Percentiles rank a stretch among this genome's conserved stretches.
These are phyloP conservation scores for Zygothrica quintamaculata DNA, from an alignment of 2,888 invertebrate species.

Conservation along the genomic window DNA sequence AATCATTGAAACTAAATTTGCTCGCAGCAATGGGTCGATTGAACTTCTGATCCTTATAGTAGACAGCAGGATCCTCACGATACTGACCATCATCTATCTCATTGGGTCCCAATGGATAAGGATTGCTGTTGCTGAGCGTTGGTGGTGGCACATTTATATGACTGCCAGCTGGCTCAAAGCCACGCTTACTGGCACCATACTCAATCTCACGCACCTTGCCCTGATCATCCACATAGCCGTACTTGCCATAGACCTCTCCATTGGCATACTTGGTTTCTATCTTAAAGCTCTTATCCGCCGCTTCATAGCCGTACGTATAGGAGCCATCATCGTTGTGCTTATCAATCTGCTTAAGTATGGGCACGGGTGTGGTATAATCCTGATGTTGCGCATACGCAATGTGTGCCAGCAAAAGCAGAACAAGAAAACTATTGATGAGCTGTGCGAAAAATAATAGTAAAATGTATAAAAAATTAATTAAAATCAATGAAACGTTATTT, in stretches of 20 bases:
- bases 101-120: conserved; percentile 85
- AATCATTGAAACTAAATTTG: conserved; percentile 83
- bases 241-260: conserved; percentile 94
- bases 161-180: conserved; percentile 91
- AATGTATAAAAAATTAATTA: no score
- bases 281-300: conserved; percentile 93
- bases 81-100: conserved; percentile 94
- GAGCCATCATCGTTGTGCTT: conserved; percentile 94
- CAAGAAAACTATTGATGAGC: conserved; percentile 21
- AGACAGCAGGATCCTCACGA: conserved; percentile 92
- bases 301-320: conserved; percentile 95
- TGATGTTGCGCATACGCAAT: conserved; percentile 81
- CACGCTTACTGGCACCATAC: conserved; percentile 92
- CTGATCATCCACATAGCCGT: conserved; percentile 93
- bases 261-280: conserved; percentile 94
- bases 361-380: conserved; percentile 90
- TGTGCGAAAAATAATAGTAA: conserved; percentile 14
- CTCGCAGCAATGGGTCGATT: conserved; percentile 85
- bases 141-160: conserved; percentile 93
- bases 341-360: conserved; percentile 93
- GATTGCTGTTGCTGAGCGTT: conserved; percentile 88
- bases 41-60: conserved; percentile 88
- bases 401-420: conserved; percentile 56
- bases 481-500: no score
- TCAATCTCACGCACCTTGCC: conserved; percentile 92